Evolutionary conservation across 2,797 vertebrate genomes (phyloP), one percentile per base, ranked within the genome.

Genomic region (Propithecus perrieri): DNA sequence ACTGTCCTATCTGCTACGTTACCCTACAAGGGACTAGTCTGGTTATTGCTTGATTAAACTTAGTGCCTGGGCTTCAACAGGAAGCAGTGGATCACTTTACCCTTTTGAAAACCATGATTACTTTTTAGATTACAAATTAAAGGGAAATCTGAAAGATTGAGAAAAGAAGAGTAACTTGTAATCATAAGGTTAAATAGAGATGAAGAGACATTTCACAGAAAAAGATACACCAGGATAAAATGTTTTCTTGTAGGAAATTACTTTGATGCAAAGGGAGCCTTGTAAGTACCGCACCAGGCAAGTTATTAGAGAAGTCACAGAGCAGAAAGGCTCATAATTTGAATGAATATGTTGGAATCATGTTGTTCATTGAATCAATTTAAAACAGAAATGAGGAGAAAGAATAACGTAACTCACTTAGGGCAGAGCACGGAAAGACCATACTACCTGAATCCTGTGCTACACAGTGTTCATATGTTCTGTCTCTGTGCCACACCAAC

Each of bases 111-210:
- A 94, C 22, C 9, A 59, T 1, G 24, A 63, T 89, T 79, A 53
- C 17, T 50, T 97, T 89, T 20, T 46, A 81, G 46, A 50, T 94
- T 50, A 86, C 4, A 74, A n/a, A 83, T 76, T 75, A 41, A 94
- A 86, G 86, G 69, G 63, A 91, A 85, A 94, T 80, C 67, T 80
- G 33, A 88, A 94, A 96, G 79, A 18, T 2, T 33, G 63, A 7
- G 5, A 46, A 89, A 92, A 81, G 35, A 59, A 50, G 22, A 80
- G 50, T 46, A 48, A 35, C 24, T 75, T 97, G 46, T 55, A 76
- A 89, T 85, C 50, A 12, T 43, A 81, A 75, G 24, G 30, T 13
- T 20, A 93, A 85, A 38, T 17, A 87, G 71, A 95, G 41, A 94
- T 28, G 46, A 90, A 86, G 41, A 84, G 30, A 55, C 38, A 48